These are phyloP conservation scores for Gryon sp. DNA, from an alignment of 1,140 invertebrate genomes.

Conservation along the genomic window DNA sequence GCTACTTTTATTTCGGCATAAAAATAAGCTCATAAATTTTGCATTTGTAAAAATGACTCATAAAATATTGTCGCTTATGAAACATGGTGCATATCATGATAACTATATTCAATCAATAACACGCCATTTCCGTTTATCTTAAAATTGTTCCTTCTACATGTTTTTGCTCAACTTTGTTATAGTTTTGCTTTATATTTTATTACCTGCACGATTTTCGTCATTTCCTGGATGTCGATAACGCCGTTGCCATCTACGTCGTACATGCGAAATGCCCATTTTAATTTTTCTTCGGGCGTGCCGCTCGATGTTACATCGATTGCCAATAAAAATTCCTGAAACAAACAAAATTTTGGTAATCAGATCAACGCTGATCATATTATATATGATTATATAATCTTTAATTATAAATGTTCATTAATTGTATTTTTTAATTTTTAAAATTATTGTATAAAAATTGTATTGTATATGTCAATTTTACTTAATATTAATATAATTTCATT, in stretches of 20 bases:
- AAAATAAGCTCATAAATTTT: conserved; percentile 30
- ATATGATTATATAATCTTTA: no score
- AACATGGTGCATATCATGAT: not conserved
- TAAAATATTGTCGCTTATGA: conserved; percentile 17
- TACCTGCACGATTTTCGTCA: conserved; percentile 96
- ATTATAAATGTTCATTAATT: no score
- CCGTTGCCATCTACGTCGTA: conserved; percentile 99
- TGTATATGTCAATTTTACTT: no score
- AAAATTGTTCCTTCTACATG: not conserved
- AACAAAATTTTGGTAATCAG: conserved; percentile 23
- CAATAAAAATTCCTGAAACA: conserved; percentile 94
- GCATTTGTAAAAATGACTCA: conserved; percentile 22
- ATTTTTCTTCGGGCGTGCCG: conserved; percentile 98
- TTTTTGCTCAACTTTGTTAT: not conserved
- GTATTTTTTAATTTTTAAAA: no score
- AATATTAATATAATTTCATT: no score
- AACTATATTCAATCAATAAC: no score
- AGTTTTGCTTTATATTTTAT: conserved; percentile 63
- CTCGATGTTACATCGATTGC: conserved; percentile 99
- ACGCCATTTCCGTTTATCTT: conserved; percentile 17
- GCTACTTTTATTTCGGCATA: conserved; percentile 25
- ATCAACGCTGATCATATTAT: no score
- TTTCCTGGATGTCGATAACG: conserved; percentile 98
- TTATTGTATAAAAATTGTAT: no score
- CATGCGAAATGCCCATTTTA: conserved; percentile 99